Evolutionary conservation across 2,888 invertebrate genomes (phyloP).

Genomic region (Papilio elwesi): DNA sequence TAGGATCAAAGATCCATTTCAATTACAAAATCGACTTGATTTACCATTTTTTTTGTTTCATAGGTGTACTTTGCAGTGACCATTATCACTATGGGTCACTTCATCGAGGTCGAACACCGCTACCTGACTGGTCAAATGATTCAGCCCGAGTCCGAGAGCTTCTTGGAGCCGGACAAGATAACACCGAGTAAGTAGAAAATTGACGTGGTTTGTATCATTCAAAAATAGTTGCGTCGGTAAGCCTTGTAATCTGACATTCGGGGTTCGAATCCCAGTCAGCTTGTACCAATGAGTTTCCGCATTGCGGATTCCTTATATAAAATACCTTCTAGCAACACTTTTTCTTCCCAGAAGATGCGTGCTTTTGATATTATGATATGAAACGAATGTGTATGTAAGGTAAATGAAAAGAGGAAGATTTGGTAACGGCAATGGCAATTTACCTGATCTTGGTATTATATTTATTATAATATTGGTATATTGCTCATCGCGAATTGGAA

Average conservation of each 20-base stretch:
- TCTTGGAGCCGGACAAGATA: conserved; percentile 83
- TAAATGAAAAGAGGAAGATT: no score
- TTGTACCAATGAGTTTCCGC: neutral
- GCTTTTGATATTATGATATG: no score
- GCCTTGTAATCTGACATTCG: neutral
- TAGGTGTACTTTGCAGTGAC: conserved; percentile 88
- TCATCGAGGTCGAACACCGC: conserved; percentile 87
- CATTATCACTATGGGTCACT: conserved; percentile 85
- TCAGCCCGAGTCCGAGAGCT: conserved; percentile 83
- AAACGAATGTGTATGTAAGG: no score
- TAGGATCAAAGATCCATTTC: no score
- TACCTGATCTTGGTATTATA: no score
- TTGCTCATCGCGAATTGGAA: neutral
- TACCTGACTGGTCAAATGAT: conserved; percentile 85
- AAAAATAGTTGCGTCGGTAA: neutral
- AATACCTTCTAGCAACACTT: neutral
- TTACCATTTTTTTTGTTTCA: conserved; percentile 50
- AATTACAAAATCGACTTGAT: no score
- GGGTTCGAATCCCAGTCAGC: conserved; percentile 1
- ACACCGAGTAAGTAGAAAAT: conserved; percentile 72
- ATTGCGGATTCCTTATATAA: neutral
- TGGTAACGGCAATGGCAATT: no score
- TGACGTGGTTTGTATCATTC: neutral
- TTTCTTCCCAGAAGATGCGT: no score
- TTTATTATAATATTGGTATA: no score